Percentiles rank a stretch among this genome's conserved stretches.
These are phyloP conservation scores for Sciurus niger DNA, from an alignment of 2,113 vertebrate genomes.

Conservation along the genomic window DNA sequence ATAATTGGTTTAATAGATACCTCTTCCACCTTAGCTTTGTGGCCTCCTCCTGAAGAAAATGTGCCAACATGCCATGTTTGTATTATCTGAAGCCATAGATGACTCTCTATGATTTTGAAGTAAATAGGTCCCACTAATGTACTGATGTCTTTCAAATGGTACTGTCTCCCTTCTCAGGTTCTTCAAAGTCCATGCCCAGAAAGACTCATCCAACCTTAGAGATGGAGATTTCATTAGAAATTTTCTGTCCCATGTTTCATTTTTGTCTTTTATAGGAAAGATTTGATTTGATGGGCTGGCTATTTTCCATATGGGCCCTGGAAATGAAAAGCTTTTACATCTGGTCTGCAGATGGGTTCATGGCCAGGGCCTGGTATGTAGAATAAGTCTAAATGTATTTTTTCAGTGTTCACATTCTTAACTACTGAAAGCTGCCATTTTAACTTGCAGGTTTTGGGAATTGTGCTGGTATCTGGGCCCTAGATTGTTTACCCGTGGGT, in stretches of 20 bases:
- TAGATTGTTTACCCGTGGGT: not conserved
- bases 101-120: not conserved
- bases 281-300: not conserved
- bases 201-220: not conserved
- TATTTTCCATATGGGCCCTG: not conserved
- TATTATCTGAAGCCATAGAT: not conserved
- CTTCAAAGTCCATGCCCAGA: not conserved
- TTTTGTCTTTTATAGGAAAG: not conserved
- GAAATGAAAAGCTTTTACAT: not conserved
- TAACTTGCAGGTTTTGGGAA: not conserved
- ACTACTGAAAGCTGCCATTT: not conserved
- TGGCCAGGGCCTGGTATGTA: not conserved
- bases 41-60: not conserved
- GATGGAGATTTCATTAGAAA: constrained; percentile 18
- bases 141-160: not conserved
- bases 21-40: not conserved
- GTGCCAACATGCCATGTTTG: constrained; percentile 13
- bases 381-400: not conserved
- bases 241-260: not conserved
- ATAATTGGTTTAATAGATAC: constrained; percentile 38
- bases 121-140: not conserved
- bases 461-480: not conserved
- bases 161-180: not conserved
- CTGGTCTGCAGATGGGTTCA: not conserved
- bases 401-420: not conserved